Evolutionary conservation across 2,888 invertebrate genomes (phyloP), one percentile per base, ranked within the genome.

Genomic region (Elysia crispata): DNA sequence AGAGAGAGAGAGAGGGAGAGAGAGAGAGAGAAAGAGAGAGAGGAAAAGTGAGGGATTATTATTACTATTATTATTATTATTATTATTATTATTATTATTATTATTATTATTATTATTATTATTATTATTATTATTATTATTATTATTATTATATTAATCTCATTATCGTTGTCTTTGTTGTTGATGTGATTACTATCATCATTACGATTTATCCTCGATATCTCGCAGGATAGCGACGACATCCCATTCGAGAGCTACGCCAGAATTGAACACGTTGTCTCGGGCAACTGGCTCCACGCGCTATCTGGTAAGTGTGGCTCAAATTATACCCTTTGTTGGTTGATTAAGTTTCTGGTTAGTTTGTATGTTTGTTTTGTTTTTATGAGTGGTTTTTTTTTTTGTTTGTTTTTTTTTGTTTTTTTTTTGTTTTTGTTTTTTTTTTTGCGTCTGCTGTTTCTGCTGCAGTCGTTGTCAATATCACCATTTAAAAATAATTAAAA

Each of bases 191-290:
- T 67, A 30, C 13, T 67, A 74, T n/a, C 23, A 41, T 20, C 28
- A 57, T 74, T 13, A 28, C 28, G 50, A 41, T 18, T 33, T 49
- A n/a, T 6, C 41, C 41, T 41, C 3, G 3, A 28, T 25, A 18
- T n/a, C 23, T 50, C 28, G 8, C 83, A 91, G 91, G 90, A 91
- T 77, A 86, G 82, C 80, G 87, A 88, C 81, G 86, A 86, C 74
- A 86, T 88, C 20, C 82, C 86, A n/a, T 82, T 86, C 72, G 91
- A 90, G 81, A 89, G 90, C 62, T 91, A 90, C 81, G 89, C 90
- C 72, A 83, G 92, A 25, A 87, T 92, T 54, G 89, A 92, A 81
- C 91, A 92, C 83, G 91, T 90, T 6, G 89, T 91, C 31, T 88
- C 89, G 3, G 88, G 89, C 1, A 82, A 83, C 33, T 92, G 92